phyloP scores from a whole-genome alignment of 1,140 invertebrate species.

The Ericerus pela region DNA sequence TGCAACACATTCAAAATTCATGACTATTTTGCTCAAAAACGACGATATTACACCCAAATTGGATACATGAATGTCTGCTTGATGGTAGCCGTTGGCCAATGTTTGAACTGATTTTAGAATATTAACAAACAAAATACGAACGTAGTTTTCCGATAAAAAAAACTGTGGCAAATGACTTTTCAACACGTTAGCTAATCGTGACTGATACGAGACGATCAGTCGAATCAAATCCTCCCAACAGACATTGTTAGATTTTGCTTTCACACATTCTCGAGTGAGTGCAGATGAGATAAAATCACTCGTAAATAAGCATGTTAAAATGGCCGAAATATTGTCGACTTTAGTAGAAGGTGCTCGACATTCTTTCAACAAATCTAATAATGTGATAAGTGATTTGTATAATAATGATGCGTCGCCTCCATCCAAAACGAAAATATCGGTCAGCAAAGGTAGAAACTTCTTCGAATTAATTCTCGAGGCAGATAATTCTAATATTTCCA shows the following conservation, averaged over 20 bases:
- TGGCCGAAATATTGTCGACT: background rate
- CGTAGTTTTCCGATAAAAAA: conserved; percentile 42
- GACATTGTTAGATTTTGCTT: conserved; percentile 7
- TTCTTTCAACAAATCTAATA: background rate
- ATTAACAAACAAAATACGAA: conserved; percentile 42
- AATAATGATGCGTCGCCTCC: background rate
- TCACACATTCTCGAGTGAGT: conserved; percentile 29
- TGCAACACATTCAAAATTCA: background rate
- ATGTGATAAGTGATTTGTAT: background rate
- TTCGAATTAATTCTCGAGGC: background rate
- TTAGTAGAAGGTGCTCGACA: background rate
- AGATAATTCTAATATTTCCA: background rate
- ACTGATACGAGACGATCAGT: conserved; percentile 45
- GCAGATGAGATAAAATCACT: conserved; percentile 40
- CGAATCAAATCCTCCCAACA: conserved; percentile 42
- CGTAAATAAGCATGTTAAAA: conserved; percentile 30
- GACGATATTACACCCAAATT: background rate
- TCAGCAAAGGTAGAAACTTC: background rate
- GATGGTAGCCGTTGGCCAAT: conserved; percentile 18
- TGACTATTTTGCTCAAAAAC: conserved; percentile 1
- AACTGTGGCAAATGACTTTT: conserved; percentile 36
- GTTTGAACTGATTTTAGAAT: conserved; percentile 33
- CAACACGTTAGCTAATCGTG: conserved; percentile 46
- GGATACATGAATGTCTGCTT: background rate
- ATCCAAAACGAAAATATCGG: background rate